Percentiles rank a stretch among this genome's conserved stretches.
phyloP scores from a whole-genome alignment of 2,113 vertebrate species.

The Myiagra hebetior region DNA sequence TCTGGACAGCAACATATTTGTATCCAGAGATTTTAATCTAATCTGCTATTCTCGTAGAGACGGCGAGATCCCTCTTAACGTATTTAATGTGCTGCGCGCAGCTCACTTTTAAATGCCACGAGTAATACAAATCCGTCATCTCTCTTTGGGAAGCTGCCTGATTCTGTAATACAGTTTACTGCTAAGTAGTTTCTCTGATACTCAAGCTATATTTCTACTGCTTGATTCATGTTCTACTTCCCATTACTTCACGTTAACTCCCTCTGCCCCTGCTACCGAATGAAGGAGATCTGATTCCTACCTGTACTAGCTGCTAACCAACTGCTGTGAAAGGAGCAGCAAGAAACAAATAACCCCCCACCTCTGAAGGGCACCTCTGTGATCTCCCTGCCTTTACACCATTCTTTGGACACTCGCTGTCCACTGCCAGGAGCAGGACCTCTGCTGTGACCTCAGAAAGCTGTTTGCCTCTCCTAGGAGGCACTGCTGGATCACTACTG shows the following conservation, averaged over 20 bases:
- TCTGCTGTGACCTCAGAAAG: neutral
- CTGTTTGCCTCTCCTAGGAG: neutral
- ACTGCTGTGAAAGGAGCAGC: neutral
- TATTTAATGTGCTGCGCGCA: neutral
- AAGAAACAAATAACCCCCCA: neutral
- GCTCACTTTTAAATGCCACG: slow-evolving; percentile 49
- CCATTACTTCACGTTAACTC: slow-evolving; percentile 10
- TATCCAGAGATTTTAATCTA: neutral
- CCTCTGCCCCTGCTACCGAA: neutral
- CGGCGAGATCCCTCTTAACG: neutral
- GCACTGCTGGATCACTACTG: neutral
- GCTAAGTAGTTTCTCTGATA: slow-evolving; percentile 67
- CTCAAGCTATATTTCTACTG: slow-evolving; percentile 42
- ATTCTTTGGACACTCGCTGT: neutral
- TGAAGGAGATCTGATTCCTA: neutral
- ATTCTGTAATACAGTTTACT: slow-evolving; percentile 54
- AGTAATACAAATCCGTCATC: slow-evolving; percentile 23
- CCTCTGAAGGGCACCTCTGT: neutral
- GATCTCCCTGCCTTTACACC: fast-evolving
- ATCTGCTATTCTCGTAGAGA: neutral
- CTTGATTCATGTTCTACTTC: slow-evolving; percentile 49
- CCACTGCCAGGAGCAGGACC: neutral
- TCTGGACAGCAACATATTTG: neutral
- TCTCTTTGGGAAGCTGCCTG: slow-evolving; percentile 70
- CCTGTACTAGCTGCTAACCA: neutral